A percentile compares a stretch with the other conserved stretches of the same genome.
phyloP scores from a whole-genome alignment of 1,140 invertebrate genomes.

The Wiebesia pumilae region DNA sequence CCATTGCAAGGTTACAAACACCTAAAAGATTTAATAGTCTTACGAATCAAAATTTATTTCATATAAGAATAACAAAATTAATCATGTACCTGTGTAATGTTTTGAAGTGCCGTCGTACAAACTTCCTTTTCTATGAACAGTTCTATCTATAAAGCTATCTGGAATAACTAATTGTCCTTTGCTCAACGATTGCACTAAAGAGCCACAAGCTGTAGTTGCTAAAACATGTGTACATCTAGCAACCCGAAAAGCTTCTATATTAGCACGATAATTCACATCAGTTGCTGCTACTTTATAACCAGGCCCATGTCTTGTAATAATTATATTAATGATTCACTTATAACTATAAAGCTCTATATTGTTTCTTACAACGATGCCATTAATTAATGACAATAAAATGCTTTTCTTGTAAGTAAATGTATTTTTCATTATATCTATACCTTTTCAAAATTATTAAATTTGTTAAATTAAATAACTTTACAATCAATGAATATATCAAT shows the following conservation, averaged over 20 bases:
- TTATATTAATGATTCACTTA: background rate
- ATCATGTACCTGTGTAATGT: slow-evolving; percentile 69
- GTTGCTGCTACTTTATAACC: slow-evolving; percentile 88
- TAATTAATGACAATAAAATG: background rate
- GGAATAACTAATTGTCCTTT: slow-evolving; percentile 94
- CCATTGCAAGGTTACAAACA: slow-evolving; percentile 95
- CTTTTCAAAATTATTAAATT: too few species aligned
- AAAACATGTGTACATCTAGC: slow-evolving; percentile 94
- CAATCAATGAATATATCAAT: too few species aligned
- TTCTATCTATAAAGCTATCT: slow-evolving; percentile 96
- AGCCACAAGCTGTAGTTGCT: slow-evolving; percentile 94
- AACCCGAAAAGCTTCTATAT: slow-evolving; percentile 93
- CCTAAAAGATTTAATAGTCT: slow-evolving; percentile 73
- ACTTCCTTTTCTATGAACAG: slow-evolving; percentile 80
- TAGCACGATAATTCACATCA: slow-evolving; percentile 96
- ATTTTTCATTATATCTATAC: background rate
- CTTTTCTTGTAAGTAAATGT: background rate
- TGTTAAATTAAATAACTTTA: too few species aligned
- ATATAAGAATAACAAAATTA: background rate
- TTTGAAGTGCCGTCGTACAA: slow-evolving; percentile 89
- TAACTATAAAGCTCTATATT: background rate
- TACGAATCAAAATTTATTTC: background rate
- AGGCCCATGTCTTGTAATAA: slow-evolving; percentile 85
- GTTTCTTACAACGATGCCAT: background rate
- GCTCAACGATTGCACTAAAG: slow-evolving; percentile 88